phyloP scores from a whole-genome alignment of 2,113 vertebrate genomes.

The Cyanoliseus patagonus region DNA sequence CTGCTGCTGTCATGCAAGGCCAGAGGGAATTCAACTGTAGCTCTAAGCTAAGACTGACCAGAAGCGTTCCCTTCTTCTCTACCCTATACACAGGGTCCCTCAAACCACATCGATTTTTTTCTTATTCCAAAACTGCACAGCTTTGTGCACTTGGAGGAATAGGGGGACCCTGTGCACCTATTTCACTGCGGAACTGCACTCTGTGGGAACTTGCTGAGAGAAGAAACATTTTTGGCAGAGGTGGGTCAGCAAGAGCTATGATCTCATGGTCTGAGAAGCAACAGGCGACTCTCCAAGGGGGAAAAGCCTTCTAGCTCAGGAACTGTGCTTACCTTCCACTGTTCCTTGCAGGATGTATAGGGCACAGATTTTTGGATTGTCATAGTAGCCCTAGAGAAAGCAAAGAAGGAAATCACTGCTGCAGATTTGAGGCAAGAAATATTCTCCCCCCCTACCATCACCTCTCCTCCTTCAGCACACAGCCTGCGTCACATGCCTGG shows the following conservation, averaged over 20 bases:
- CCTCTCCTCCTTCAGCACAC: neutral
- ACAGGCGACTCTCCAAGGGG: slow-evolving; percentile 22
- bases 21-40: neutral
- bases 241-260: slow-evolving; percentile 29
- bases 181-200: neutral
- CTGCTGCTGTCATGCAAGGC: neutral
- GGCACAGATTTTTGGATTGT: slow-evolving; percentile 98
- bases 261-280: slow-evolving; percentile 64
- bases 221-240: slow-evolving; percentile 25
- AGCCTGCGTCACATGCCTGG: neutral
- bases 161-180: neutral
- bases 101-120: neutral
- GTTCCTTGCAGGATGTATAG: slow-evolving; percentile 96
- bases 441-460: no score
- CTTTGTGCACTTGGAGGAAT: neutral
- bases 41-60: neutral
- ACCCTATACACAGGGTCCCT: neutral
- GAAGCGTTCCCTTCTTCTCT: neutral
- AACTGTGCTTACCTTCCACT: slow-evolving; percentile 84
- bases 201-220: neutral
- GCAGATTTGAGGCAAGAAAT: neutral
- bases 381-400: slow-evolving; percentile 91
- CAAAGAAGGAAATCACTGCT: neutral
- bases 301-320: neutral
- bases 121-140: neutral